Conservation (phyloP, 2,113 vertebrate species). For the Ovis aries region ARS-UI_Ramb_v3.0 NC_056073.1:5009001-5009500, state of each 20-base stretch:
- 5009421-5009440: background rate
- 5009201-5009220: background rate
- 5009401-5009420: background rate
- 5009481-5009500: background rate
- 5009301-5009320: background rate
- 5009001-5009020: background rate
- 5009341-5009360: background rate
- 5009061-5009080: background rate
- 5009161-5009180: background rate
- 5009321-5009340: background rate
- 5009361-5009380: background rate
- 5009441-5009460: background rate
- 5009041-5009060: background rate
- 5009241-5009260: background rate
- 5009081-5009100: background rate
- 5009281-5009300: background rate
- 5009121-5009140: background rate
- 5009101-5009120: background rate
- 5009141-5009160: background rate
- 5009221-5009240: background rate
- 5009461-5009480: background rate
- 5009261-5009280: background rate
- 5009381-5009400: background rate
- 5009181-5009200: accelerated
- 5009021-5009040: background rate